Evolutionary conservation across 2,113 vertebrate species (phyloP), one percentile per base, ranked within the genome.

Genomic region (Holacanthus passer): DNA sequence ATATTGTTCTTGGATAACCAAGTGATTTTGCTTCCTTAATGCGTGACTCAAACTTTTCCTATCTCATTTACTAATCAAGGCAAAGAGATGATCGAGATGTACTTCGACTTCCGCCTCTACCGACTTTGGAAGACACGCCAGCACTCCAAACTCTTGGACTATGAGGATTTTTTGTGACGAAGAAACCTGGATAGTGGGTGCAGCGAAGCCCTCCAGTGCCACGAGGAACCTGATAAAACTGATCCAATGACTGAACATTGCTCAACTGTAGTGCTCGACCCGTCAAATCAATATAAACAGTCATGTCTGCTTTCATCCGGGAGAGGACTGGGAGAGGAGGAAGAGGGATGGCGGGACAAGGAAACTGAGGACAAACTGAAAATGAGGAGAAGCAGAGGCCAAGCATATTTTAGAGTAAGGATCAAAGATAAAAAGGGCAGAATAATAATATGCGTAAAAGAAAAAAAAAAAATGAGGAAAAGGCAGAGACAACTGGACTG

Each of bases 51-150:
- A 59, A 37, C 8, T 4, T 82, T 65, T 70, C 45, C 56, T 37
- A 12, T 79, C 24, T 72, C 55, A 14, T 86, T 81, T 69, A 50
- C 24, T 19, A 14, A 62, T 73, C 12, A 85, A 99, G 98, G 98
- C 89, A 99, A 99, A 94, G 96, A 97, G 91, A 96, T 99, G 97
- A 99, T 99, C 2, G 98, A 99, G 94, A 95, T 95, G 91, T 99
- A 98, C 94, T 99, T 99, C 70, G 98, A 99, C 93, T 99, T 99
- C 93, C 98, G 98, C 74, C 95, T 99, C 82, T 99, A 98, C 89
- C 97, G 98, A 71, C 96, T 99, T 66, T 99, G 98, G 98, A 99
- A 99, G 94, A 98, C 97, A 7, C 96, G 97, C 31, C 98, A 99
- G 94, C 98, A 99, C 93, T 99, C 98, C 8, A 99, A 99, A 73